These are phyloP conservation scores for Melanotaenia nigrans DNA, from an alignment of 2,797 vertebrate genomes.

Conservation along the genomic window DNA sequence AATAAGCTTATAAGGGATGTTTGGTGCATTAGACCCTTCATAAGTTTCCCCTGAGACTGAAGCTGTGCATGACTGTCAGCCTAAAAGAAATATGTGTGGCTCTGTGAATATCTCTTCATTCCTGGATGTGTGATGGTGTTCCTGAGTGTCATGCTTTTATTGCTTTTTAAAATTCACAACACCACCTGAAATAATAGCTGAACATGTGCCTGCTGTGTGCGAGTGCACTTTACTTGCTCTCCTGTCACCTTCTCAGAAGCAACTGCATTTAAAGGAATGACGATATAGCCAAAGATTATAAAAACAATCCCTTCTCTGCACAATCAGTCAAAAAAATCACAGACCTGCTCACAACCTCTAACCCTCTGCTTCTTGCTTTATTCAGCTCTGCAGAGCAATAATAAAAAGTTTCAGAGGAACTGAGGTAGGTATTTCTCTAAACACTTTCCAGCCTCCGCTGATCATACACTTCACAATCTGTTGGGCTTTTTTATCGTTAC, in stretches of 20 bases:
- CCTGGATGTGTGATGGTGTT: slow-evolving; percentile 2
- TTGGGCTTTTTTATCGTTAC: slow-evolving; percentile 66
- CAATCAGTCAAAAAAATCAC: slow-evolving; percentile 58
- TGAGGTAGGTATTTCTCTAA: slow-evolving; percentile 68
- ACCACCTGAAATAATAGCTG: slow-evolving; percentile 46
- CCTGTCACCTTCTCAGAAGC: slow-evolving; percentile 58
- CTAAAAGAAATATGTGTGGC: slow-evolving; percentile 8
- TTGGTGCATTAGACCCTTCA: slow-evolving; percentile 38
- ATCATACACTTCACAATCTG: slow-evolving; percentile 76
- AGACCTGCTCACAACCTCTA: slow-evolving; percentile 48
- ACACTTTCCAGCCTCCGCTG: slow-evolving; percentile 68
- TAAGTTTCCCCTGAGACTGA: slow-evolving; percentile 39
- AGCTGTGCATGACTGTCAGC: background rate
- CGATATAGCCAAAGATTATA: slow-evolving; percentile 51
- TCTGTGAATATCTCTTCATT: slow-evolving; percentile 18
- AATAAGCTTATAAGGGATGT: slow-evolving; percentile 56
- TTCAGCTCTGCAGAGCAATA: slow-evolving; percentile 39
- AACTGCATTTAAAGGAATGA: slow-evolving; percentile 33
- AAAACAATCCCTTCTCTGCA: slow-evolving; percentile 55
- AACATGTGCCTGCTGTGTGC: slow-evolving; percentile 45
- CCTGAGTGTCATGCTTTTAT: slow-evolving; percentile 25
- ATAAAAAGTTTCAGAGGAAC: slow-evolving; percentile 73
- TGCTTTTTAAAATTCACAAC: slow-evolving; percentile 56
- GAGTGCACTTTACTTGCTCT: slow-evolving; percentile 48
- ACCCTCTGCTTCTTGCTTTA: slow-evolving; percentile 36